Evolutionary conservation across 2,888 invertebrate species (phyloP).

Genomic region (Alsophila aescularia): DNA sequence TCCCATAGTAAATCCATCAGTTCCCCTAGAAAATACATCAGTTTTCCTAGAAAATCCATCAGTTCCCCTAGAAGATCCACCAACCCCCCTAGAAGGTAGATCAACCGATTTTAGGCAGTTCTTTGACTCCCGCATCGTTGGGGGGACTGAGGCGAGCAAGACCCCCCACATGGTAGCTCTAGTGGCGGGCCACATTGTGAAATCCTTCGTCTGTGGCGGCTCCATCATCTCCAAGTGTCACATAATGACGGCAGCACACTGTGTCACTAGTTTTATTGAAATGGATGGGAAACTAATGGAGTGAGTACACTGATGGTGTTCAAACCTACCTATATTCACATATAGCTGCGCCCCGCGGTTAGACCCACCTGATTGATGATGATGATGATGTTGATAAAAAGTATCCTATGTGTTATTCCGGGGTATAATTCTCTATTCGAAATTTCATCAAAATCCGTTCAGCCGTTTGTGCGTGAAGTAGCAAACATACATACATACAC

Average conservation of each 20-base stretch:
- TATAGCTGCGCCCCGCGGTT: too few species aligned
- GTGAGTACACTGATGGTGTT: constrained; percentile 29
- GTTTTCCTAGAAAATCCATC: too few species aligned
- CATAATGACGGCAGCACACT: constrained; percentile 54
- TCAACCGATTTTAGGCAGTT: constrained; percentile 8
- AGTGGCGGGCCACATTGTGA: constrained; percentile 33
- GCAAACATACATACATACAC: too few species aligned
- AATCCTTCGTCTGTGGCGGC: constrained; percentile 39
- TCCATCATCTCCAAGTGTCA: constrained; percentile 39
- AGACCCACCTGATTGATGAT: too few species aligned
- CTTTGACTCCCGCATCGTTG: constrained; percentile 43
- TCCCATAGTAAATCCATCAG: too few species aligned
- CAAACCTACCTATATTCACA: too few species aligned
- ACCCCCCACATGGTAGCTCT: constrained; percentile 50
- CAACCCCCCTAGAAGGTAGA: constrained; percentile 24
- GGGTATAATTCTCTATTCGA: too few species aligned
- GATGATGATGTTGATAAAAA: too few species aligned
- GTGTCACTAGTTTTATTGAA: constrained; percentile 41
- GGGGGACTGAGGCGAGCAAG: constrained; percentile 45
- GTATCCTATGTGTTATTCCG: too few species aligned
- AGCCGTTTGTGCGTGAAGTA: too few species aligned
- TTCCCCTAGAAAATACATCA: too few species aligned
- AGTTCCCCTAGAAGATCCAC: constrained; percentile 10
- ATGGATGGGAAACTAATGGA: constrained; percentile 29
- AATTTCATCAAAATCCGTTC: too few species aligned